Evolutionary conservation across 2,113 vertebrate species (phyloP).

Genomic region (Gymnarchus niloticus): DNA sequence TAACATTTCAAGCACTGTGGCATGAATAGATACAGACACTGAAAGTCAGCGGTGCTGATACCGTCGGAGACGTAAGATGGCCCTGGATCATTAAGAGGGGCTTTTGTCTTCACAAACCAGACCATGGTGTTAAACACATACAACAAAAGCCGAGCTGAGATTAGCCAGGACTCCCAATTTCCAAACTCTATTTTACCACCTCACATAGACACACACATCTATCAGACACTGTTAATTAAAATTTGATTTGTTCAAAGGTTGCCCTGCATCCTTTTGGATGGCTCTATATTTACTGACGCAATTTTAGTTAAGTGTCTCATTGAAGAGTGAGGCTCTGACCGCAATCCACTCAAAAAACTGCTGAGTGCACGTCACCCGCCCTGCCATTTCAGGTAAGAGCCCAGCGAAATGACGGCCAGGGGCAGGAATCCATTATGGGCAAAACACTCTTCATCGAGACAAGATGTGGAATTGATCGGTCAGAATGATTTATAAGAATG

Average conservation of each 20-base stretch:
- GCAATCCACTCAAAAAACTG: not conserved
- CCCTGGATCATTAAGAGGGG: too few species aligned
- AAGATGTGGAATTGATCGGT: too few species aligned
- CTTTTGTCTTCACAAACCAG: too few species aligned
- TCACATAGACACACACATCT: not conserved
- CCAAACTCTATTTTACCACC: not conserved
- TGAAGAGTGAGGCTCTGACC: not conserved
- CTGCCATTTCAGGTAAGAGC: not conserved
- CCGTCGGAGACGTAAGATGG: not conserved
- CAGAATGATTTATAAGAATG: not conserved
- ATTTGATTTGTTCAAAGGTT: slow-evolving; percentile 4
- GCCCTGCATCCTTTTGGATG: not conserved
- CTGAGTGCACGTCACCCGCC: not conserved
- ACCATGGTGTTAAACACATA: too few species aligned
- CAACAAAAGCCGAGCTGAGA: too few species aligned
- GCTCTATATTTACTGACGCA: slow-evolving; percentile 4
- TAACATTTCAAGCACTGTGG: not conserved
- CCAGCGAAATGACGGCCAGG: not conserved
- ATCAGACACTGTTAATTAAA: not conserved
- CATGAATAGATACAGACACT: not conserved
- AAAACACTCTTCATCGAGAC: not conserved
- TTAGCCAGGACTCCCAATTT: too few species aligned
- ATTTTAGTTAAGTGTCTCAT: not conserved
- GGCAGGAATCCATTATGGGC: not conserved
- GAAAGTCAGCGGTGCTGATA: not conserved